Evolutionary conservation across 2,113 vertebrate species (phyloP).

Genomic region (Aix galericulata): DNA sequence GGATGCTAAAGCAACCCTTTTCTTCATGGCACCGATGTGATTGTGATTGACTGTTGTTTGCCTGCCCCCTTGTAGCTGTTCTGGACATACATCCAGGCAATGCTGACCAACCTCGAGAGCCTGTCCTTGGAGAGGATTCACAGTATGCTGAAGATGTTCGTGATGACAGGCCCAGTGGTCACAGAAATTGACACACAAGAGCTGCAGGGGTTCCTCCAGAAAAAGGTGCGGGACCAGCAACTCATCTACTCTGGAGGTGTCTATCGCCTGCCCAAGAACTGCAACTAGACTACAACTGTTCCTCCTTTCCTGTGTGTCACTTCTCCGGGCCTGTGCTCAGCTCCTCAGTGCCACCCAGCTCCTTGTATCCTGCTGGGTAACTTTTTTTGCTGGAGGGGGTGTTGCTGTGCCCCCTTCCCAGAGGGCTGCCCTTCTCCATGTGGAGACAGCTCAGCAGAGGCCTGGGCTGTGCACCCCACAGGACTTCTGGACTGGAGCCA

Average conservation of each 20-base stretch:
- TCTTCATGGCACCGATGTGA: fast-evolving
- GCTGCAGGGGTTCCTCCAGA: constrained; percentile 93
- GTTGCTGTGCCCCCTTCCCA: background rate
- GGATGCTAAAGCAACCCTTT: background rate
- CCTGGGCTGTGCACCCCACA: background rate
- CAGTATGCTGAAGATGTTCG: constrained; percentile 98
- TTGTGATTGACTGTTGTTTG: background rate
- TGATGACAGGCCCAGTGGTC: constrained; percentile 90
- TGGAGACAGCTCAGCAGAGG: background rate
- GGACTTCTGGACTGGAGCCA: background rate
- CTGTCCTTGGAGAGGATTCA: constrained; percentile 96
- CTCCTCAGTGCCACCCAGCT: background rate
- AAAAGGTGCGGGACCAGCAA: constrained; percentile 93
- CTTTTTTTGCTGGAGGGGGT: background rate
- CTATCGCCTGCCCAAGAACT: constrained; percentile 93
- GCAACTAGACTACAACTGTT: constrained; percentile 17
- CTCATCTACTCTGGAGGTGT: constrained; percentile 86
- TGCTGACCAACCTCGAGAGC: constrained; percentile 98
- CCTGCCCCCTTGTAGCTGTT: constrained; percentile 82
- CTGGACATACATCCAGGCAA: constrained; percentile 98
- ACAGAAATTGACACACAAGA: constrained; percentile 93
- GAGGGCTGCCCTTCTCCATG: fast-evolving
- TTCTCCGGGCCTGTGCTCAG: background rate
- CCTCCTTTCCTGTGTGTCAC: background rate
- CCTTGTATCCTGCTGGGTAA: background rate